A percentile compares a stretch with the other conserved stretches of the same genome.
phyloP scores from a whole-genome alignment of 2,797 vertebrate species.

The Arrhamphus sclerolepis region DNA sequence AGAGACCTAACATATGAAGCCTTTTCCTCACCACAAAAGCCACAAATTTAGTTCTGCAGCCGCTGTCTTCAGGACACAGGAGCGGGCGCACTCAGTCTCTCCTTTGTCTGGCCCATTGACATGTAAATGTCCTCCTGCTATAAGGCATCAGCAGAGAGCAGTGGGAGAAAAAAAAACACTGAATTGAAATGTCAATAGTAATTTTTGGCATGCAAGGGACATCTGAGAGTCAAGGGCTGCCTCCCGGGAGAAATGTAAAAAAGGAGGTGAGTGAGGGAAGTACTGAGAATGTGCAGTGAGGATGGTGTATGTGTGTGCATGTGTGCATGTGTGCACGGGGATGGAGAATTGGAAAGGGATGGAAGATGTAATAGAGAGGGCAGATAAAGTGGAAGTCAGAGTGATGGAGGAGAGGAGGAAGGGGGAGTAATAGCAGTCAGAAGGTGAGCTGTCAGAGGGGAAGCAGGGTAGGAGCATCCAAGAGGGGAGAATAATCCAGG shows the following conservation, averaged over 20 bases:
- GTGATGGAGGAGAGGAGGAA: slow-evolving; percentile 65
- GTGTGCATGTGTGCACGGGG: neutral
- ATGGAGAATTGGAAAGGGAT: slow-evolving; percentile 44
- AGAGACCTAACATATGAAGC: slow-evolving; percentile 25
- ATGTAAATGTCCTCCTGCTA: slow-evolving; percentile 83
- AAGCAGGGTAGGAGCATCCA: slow-evolving; percentile 26
- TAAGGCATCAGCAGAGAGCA: slow-evolving; percentile 82
- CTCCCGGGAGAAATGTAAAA: slow-evolving; percentile 72
- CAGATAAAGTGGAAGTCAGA: slow-evolving; percentile 65
- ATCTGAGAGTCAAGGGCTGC: slow-evolving; percentile 80
- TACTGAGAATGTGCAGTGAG: slow-evolving; percentile 45
- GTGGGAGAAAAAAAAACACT: slow-evolving; percentile 73
- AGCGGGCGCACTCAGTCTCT: slow-evolving; percentile 53
- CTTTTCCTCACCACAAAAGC: slow-evolving; percentile 35
- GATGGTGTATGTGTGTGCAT: slow-evolving; percentile 22
- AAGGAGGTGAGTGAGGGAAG: slow-evolving; percentile 55
- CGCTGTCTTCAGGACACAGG: slow-evolving; percentile 71
- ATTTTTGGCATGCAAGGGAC: slow-evolving; percentile 88
- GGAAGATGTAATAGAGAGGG: slow-evolving; percentile 62
- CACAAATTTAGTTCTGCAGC: slow-evolving; percentile 43
- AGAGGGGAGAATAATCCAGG: slow-evolving; percentile 11
- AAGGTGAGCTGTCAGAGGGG: slow-evolving; percentile 72
- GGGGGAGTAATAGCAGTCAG: slow-evolving; percentile 72
- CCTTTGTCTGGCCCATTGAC: slow-evolving; percentile 86
- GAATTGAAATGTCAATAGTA: slow-evolving; percentile 96